Evolutionary conservation across 2,888 invertebrate genomes (phyloP), one percentile per base, ranked within the genome.

Genomic region (Drosophila robusta): DNA sequence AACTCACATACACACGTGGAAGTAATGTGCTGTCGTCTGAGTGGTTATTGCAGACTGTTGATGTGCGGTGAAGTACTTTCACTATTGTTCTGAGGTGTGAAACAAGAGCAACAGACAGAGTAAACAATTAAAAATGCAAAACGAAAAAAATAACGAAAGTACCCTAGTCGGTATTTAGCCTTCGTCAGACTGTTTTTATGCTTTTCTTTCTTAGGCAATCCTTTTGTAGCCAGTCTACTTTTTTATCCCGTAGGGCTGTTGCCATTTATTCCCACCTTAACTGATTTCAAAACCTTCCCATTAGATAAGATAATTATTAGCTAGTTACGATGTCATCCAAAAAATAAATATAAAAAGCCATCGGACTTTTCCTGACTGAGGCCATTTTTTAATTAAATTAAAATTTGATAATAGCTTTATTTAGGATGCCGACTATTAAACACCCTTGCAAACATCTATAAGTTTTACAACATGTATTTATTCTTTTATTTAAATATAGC

Each of bases 51-150:
- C 70, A 74, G 80, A 79, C 80, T 62, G 78, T 54, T 62, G 42
- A 65, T 78, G 64, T 70, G 54, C 57, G 49, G 49, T 80, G 66
- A 80, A 80, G 80, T 83, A 80, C 83, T 80, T 84, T 84, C 76
- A 80, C 75, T 77, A 79, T 77, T 82, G 79, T 75, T 66, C 47
- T 63, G 45, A 81, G 76, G 79, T 84, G 81, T 76, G 85, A 82
- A 82, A 74, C 68, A 78, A 71, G 73, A 70, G 63, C 75, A 70
- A 65, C 74, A 79, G 74, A 74, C 81, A 63, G 66, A 58, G 58
- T 58, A 76, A 69, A 72, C 60, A 70, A 75, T 82, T 78, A 63
- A 78, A 67, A 81, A 75, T 78, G 62, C 66, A 78, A 75, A 64
- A 73, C 47, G 69, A 54, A 47, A 39, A 49, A 22, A 32, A 39